Evolutionary conservation across 2,797 vertebrate genomes (phyloP).

Genomic region (Pteronotus mesoamericanus): DNA sequence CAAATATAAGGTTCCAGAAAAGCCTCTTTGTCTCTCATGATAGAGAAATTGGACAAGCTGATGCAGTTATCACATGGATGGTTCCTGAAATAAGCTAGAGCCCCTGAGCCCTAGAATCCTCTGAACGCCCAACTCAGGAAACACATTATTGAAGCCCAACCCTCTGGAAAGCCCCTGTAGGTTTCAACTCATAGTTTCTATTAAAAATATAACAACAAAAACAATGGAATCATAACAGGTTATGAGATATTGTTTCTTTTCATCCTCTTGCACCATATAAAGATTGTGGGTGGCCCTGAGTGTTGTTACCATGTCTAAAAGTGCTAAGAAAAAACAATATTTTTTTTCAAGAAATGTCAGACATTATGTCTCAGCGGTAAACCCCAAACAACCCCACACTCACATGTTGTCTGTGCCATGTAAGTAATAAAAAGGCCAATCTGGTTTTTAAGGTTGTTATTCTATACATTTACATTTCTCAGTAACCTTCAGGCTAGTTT

Average conservation of each 20-base stretch:
- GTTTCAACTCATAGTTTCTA: neutral
- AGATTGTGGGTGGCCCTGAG: neutral
- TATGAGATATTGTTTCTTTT: neutral
- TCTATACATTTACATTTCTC: neutral
- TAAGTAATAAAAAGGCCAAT: neutral
- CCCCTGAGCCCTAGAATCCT: neutral
- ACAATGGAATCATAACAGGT: neutral
- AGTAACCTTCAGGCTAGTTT: neutral
- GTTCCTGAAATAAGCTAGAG: too few relatives aligned
- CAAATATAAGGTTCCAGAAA: neutral
- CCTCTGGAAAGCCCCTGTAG: accelerated
- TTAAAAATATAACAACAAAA: neutral
- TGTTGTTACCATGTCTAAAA: too few relatives aligned
- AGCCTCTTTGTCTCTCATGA: neutral
- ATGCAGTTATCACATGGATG: too few relatives aligned
- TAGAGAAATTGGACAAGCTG: neutral
- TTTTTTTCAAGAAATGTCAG: neutral
- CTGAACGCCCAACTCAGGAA: neutral
- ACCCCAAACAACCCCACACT: neutral
- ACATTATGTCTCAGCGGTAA: neutral
- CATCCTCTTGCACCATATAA: neutral
- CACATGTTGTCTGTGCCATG: neutral
- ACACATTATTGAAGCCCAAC: neutral
- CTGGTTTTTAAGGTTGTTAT: neutral
- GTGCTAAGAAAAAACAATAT: neutral